Percentiles rank a stretch among this genome's conserved stretches.
These are phyloP conservation scores for Eulithis prunata DNA, from an alignment of 2,888 invertebrate genomes.

Conservation along the genomic window DNA sequence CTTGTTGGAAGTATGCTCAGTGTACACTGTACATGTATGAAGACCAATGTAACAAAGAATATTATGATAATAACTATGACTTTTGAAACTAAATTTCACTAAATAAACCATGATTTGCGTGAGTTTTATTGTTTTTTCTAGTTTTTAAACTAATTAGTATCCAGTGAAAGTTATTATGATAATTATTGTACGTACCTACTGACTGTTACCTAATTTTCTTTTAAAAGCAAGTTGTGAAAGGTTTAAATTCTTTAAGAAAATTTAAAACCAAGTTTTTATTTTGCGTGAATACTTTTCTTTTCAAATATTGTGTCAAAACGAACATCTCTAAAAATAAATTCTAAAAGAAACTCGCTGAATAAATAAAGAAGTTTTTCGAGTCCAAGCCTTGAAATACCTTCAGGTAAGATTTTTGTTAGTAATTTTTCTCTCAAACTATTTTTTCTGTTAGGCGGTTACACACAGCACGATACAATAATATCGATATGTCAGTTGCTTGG, in stretches of 20 bases:
- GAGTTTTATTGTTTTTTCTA: too few species aligned
- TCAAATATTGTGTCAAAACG: not conserved
- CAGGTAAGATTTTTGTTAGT: not conserved
- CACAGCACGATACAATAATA: too few species aligned
- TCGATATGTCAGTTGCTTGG: too few species aligned
- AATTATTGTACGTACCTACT: too few species aligned
- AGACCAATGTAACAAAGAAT: not conserved
- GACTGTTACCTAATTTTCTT: too few species aligned
- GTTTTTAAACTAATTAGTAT: too few species aligned
- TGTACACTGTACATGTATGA: not conserved
- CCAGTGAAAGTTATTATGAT: too few species aligned
- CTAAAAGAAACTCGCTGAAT: not conserved
- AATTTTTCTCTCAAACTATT: not conserved
- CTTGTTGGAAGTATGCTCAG: too few species aligned
- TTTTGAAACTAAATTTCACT: not conserved
- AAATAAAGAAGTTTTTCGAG: not conserved
- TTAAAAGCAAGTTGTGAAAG: too few species aligned
- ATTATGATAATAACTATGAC: too few species aligned
- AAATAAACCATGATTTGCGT: too few species aligned
- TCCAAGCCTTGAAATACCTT: not conserved
- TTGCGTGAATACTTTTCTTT: not conserved
- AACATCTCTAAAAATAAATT: not conserved
- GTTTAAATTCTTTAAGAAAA: too few species aligned
- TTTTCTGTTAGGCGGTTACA: not conserved
- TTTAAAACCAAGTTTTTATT: not conserved